Evolutionary conservation across 2,888 invertebrate species (phyloP).

Genomic region (Agrotis segetum): DNA sequence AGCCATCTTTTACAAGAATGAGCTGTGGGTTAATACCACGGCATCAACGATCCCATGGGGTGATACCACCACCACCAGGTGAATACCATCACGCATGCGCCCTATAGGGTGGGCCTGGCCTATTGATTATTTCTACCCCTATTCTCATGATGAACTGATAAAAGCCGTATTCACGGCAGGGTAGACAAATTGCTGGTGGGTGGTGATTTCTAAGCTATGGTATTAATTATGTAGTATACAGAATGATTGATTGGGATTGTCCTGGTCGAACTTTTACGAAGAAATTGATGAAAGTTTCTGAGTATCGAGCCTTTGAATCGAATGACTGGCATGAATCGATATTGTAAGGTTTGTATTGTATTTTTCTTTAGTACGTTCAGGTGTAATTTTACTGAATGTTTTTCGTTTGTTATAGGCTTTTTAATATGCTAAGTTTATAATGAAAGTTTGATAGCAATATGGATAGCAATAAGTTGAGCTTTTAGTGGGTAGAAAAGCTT

Average conservation of each 20-base stretch:
- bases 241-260: slow-evolving; percentile 86
- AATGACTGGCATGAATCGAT: slow-evolving; percentile 43
- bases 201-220: slow-evolving; percentile 78
- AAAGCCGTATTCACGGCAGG: slow-evolving; percentile 81
- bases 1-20: slow-evolving; percentile 80
- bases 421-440: neutral
- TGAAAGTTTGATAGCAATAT: slow-evolving; percentile 5
- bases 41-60: slow-evolving; percentile 79
- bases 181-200: slow-evolving; percentile 85
- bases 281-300: slow-evolving; percentile 32
- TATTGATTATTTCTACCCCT: slow-evolving; percentile 88
- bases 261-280: slow-evolving; percentile 66
- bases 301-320: slow-evolving; percentile 37
- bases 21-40: slow-evolving; percentile 77
- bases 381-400: slow-evolving; percentile 2
- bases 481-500: slow-evolving; percentile 19
- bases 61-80: slow-evolving; percentile 85
- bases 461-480: neutral
- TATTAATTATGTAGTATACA: slow-evolving; percentile 87
- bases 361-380: neutral
- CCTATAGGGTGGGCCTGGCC: slow-evolving; percentile 81
- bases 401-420: slow-evolving; percentile 2
- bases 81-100: slow-evolving; percentile 86
- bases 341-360: slow-evolving; percentile 5
- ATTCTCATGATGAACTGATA: slow-evolving; percentile 86